phyloP scores from a whole-genome alignment of 2,888 invertebrate species.

The Leptothorax acervorum region DNA sequence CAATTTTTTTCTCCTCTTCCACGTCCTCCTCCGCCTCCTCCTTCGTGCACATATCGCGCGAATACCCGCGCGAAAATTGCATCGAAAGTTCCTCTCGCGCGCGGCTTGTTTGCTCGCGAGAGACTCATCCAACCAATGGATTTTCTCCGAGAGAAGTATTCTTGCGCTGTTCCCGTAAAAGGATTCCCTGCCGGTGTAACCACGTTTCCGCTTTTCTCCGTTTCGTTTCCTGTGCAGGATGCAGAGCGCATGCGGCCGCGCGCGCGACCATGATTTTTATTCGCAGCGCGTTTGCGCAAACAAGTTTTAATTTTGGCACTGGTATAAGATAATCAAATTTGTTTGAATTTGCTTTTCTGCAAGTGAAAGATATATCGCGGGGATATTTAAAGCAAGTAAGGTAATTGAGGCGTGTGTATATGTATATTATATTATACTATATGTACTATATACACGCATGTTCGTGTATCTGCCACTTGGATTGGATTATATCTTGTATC shows the following conservation, averaged over 20 bases:
- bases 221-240: slow-evolving; percentile 35
- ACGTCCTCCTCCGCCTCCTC: not conserved
- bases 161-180: slow-evolving; percentile 59
- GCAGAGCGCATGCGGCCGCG: slow-evolving; percentile 26
- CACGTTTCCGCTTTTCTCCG: slow-evolving; percentile 48
- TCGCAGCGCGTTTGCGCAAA: slow-evolving; percentile 18
- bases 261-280: slow-evolving; percentile 27
- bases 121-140: slow-evolving; percentile 48
- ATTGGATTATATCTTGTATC: not conserved
- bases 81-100: slow-evolving; percentile 51
- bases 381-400: slow-evolving; percentile 4
- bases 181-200: slow-evolving; percentile 51
- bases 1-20: slow-evolving; percentile 47
- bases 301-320: slow-evolving; percentile 40
- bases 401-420: not conserved
- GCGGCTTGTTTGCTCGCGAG: slow-evolving; percentile 56
- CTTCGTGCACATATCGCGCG: slow-evolving; percentile 26
- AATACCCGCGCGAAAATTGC: slow-evolving; percentile 67
- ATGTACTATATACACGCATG: no score
- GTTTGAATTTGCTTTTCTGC: not conserved
- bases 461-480: not conserved
- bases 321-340: slow-evolving; percentile 13
- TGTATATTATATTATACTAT: not conserved
- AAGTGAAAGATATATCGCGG: not conserved
- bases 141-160: slow-evolving; percentile 54